Percentiles rank a stretch among this genome's conserved stretches.
Evolutionary conservation across 2,113 vertebrate genomes (phyloP).

Genomic region (Aramus guarauna): DNA sequence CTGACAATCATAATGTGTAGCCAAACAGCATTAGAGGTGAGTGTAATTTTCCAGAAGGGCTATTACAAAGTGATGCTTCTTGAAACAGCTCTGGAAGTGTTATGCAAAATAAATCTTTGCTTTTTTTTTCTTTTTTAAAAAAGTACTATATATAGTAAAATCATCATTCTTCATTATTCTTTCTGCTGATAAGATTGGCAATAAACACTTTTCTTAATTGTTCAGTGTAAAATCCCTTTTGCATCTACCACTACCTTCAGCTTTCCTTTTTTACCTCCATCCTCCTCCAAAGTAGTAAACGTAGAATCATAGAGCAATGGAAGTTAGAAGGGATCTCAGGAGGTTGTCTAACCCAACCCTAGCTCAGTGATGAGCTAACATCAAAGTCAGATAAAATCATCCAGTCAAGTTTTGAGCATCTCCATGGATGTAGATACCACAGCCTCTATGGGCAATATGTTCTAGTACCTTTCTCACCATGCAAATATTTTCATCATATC

Average conservation of each 20-base stretch:
- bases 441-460: background rate
- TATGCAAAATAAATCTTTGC: background rate
- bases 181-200: background rate
- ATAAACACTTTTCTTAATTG: background rate
- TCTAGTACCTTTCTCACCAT: background rate
- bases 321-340: background rate
- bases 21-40: background rate
- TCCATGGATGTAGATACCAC: background rate
- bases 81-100: background rate
- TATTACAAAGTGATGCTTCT: background rate
- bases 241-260: background rate
- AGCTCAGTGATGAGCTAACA: background rate
- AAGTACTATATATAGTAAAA: background rate
- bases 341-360: background rate
- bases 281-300: background rate
- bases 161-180: background rate
- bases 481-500: background rate
- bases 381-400: background rate
- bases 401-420: background rate
- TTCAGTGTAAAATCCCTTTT: background rate
- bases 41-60: background rate
- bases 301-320: background rate
- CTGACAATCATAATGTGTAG: background rate
- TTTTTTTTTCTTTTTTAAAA: too few species aligned
- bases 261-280: background rate